Conservation (phyloP, 2,797 vertebrate species). For the Xiphophorus birchmanni region DNA sequence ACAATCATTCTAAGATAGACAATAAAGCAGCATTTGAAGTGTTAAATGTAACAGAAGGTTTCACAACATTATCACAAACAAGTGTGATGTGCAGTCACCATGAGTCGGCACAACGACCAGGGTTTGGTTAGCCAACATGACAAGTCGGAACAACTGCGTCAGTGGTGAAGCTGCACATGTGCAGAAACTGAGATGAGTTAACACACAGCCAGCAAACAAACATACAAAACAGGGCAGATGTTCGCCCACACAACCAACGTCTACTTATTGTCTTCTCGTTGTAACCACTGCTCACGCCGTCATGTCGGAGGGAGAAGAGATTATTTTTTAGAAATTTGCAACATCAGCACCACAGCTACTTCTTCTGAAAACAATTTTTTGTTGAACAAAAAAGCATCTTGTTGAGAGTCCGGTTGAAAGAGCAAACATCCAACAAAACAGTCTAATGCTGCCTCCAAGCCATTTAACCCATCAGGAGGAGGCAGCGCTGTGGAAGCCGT, state of each 20-base stretch:
- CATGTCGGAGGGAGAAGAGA: neutral
- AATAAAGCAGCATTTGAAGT: neutral
- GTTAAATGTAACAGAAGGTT: neutral
- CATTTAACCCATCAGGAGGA: conserved; percentile 4
- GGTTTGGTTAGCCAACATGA: neutral
- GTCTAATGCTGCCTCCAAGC: conserved; percentile 8
- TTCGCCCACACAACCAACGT: neutral
- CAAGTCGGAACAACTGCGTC: neutral
- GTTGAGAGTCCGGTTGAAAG: neutral
- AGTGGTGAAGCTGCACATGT: neutral
- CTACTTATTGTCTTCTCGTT: neutral
- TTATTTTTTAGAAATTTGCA: neutral
- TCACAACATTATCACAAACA: neutral
- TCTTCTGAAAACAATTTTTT: neutral
- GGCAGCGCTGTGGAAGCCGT: conserved; percentile 12
- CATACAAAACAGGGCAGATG: neutral
- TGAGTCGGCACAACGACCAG: neutral
- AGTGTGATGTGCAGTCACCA: neutral
- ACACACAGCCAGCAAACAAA: neutral
- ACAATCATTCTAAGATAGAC: neutral
- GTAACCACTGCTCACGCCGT: neutral
- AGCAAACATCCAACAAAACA: neutral
- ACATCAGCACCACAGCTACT: neutral
- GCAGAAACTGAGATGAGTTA: neutral
- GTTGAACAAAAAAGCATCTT: neutral